These are phyloP conservation scores for Adela reaumurella DNA, from an alignment of 2,888 invertebrate species.

Conservation along the genomic window DNA sequence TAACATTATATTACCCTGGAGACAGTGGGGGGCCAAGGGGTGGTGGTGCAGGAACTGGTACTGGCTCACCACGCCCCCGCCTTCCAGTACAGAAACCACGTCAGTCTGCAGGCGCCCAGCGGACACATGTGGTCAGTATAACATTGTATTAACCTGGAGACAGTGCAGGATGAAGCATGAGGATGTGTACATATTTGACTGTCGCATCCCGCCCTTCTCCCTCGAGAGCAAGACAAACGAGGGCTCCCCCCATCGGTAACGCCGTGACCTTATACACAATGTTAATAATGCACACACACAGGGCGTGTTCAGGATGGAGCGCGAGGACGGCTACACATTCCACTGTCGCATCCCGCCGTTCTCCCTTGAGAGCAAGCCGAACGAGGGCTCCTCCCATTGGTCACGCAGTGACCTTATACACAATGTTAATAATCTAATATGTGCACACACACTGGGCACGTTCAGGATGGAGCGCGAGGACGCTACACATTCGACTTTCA, in stretches of 20 bases:
- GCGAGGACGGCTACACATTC: conserved; percentile 94
- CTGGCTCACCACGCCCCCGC: conserved; percentile 85
- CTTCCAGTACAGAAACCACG: conserved; percentile 97
- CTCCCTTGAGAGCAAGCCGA: conserved; percentile 91
- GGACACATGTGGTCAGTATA: conserved; percentile 96
- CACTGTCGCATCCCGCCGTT: conserved; percentile 98
- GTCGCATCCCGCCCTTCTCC: conserved; percentile 95
- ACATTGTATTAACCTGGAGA: conserved; percentile 95
- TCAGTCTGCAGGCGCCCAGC: conserved; percentile 93
- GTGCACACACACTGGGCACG: too few relatives aligned
- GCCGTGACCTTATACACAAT: too few relatives aligned
- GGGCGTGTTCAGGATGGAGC: conserved; percentile 95
- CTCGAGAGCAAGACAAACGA: conserved; percentile 89
- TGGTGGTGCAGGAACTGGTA: conserved; percentile 97
- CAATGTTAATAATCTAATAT: too few relatives aligned
- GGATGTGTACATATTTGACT: conserved; percentile 95
- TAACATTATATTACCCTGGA: too few relatives aligned
- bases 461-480: conserved; percentile 97
- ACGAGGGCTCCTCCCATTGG: conserved; percentile 52
- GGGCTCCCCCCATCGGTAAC: too few relatives aligned
- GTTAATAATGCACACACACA: too few relatives aligned
- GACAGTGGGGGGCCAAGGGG: conserved; percentile 90
- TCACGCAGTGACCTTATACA: too few relatives aligned
- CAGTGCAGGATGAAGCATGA: conserved; percentile 91
- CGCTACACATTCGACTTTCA: conserved; percentile 93